A percentile compares a stretch with the other conserved stretches of the same genome.
phyloP scores from a whole-genome alignment of 2,888 invertebrate genomes.

The Drosophila yooni region DNA sequence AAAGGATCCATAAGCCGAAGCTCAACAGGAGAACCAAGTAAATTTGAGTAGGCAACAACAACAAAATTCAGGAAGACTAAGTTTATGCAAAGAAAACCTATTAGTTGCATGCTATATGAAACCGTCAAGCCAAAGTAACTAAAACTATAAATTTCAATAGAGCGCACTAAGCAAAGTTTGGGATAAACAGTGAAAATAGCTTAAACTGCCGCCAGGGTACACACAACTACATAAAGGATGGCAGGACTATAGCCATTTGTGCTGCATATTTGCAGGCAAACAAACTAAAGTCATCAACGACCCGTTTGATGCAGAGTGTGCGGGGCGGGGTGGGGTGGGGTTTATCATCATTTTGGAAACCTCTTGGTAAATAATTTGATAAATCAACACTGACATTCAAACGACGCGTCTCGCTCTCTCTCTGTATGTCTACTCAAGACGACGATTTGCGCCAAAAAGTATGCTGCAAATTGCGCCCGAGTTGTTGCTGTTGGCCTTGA shows the following conservation, averaged over 20 bases:
- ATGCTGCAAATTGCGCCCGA: conserved; percentile 59
- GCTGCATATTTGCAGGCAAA: conserved; percentile 53
- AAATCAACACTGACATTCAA: conserved; percentile 76
- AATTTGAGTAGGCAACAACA: conserved; percentile 38
- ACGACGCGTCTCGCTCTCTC: conserved; percentile 24
- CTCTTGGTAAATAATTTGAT: conserved; percentile 81
- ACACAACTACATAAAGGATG: conserved; percentile 16
- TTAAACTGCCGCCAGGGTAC: conserved; percentile 47
- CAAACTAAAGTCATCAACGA: conserved; percentile 66
- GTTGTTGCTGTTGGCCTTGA: conserved; percentile 70
- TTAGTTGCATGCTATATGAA: conserved; percentile 67
- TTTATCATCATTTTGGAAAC: conserved; percentile 70
- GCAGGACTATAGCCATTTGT: conserved; percentile 26
- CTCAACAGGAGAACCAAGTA: conserved; percentile 29
- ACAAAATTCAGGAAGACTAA: conserved; percentile 30
- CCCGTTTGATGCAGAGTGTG: conserved; percentile 18
- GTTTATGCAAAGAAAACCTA: conserved; percentile 70
- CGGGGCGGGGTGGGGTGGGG: conserved; percentile 1
- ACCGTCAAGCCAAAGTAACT: conserved; percentile 50
- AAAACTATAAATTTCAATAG: conserved; percentile 67
- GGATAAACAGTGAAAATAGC: conserved; percentile 64
- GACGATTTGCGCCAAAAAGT: conserved; percentile 61
- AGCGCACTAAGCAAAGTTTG: conserved; percentile 64
- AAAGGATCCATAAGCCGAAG: conserved; percentile 11
- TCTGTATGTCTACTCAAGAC: conserved; percentile 47